Evolutionary conservation across 2,888 invertebrate genomes (phyloP), one percentile per base, ranked within the genome.

Genomic region (Trichacis sp.): DNA sequence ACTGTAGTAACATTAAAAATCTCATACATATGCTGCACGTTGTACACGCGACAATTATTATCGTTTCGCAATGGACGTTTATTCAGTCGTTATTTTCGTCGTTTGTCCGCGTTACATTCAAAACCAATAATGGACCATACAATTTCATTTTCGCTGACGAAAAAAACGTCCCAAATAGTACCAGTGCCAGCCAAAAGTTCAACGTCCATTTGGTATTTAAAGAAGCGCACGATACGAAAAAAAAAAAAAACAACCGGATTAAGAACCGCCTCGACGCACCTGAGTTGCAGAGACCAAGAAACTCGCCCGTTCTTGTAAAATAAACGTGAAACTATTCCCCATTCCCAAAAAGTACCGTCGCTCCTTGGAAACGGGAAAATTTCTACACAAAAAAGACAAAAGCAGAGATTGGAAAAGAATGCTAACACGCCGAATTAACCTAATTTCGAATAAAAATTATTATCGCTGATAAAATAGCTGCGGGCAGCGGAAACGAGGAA

Each of bases 1-100:
- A 74, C 77, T 76, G 69, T 72, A 57, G 56, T 57, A 64, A 58
- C 53, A 61, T 62, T 62, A 68, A 40, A 51, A 58, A 59, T 56
- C 47, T 67, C 56, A 50, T 46, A 58, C 46, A 49, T 36, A 49
- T 49, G 49, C 49, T 36, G 49, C 49, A 49, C 49, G 38, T 36
- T 49, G 38, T 19, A 24, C 40, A 51, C 51, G 51, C 51, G 18
- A 20, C 36, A 18, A n/a, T 56, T 59, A 56, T 33, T 49, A 49
- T 56, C 45, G 52, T 52, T 42, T 24, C 53, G 54, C 45, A 50
- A 15, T 61, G 65, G 65, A 65, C 65, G 65, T 65, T 65, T 60
- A 51, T 61, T 60, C 57, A 60, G 60, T 57, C 57, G 65, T 57
- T 60, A 45, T 57, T 50, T 18, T 57, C 64, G 49, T 59, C 59